Evolutionary conservation across 2,113 vertebrate genomes (phyloP), one percentile per base, ranked within the genome.

Genomic region (Tychaedon coryphoeus): DNA sequence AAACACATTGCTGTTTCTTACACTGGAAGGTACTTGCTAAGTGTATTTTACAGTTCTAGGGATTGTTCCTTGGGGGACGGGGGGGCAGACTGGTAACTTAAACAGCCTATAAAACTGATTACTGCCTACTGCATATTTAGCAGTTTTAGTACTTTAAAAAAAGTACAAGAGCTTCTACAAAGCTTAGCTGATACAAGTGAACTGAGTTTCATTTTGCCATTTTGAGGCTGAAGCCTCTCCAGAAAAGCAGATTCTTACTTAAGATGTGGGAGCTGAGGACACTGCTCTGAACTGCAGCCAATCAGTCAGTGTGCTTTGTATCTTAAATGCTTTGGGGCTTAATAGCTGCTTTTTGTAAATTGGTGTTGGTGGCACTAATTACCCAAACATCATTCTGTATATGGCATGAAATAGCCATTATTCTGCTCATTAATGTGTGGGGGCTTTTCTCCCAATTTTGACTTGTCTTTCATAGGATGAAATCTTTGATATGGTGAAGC

Each of bases 401-500:
- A 3, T 24, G 29, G 9, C 61, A 78, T 88, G 82, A 92, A 94
- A 65, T 57, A 61, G 42, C 38, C 25, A n/a, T 85, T 95, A 64
- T 96, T 74, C 47, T 84, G 34, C 50, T 84, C 19, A 34, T 66
- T 73, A 29, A 79, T 94, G 34, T 43, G 42, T 16, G n/a, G 17
- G 8, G 9, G 1, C 6, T 61, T 60, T 58, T 57, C 16, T 26
- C 38, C n/a, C 50, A 60, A 95, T 67, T 95, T 45, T 91, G 45
- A 76, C 86, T 80, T 94, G 38, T 54, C 90, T 95, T 91, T 96
- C 91, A 48, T 72, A 99, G 99, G 99, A 99, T 97, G 99, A 99
- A 97, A 99, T 99, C 93, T 99, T 99, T 97, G 99, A 99, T 95
- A 99, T 99, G 99, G 99, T 99, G 88, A 99, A 99, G 96, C 99